phyloP scores from a whole-genome alignment of 1,140 invertebrate species.

The Ridgeia piscesae region DNA sequence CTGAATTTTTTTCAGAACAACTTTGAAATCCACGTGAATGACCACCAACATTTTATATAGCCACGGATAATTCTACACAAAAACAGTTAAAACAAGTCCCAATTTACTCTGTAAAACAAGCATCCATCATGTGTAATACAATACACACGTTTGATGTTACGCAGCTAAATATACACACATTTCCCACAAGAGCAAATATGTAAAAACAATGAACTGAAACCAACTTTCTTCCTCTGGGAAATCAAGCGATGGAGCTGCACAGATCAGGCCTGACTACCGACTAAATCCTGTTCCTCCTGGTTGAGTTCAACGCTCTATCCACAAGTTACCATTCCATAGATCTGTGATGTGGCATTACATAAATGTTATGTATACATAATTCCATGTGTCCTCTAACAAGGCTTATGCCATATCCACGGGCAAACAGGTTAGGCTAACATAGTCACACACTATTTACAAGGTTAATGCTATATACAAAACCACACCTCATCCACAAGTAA shows the following conservation, averaged over 20 bases:
- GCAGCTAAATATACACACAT: neutral
- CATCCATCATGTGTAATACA: neutral
- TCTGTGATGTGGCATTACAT: neutral
- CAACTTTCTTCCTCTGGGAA: neutral
- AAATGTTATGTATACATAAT: neutral
- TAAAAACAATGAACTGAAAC: neutral
- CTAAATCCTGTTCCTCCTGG: neutral
- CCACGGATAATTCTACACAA: no score
- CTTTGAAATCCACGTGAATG: no score
- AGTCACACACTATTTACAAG: neutral
- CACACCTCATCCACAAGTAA: neutral
- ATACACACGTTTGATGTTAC: slow-evolving; percentile 1
- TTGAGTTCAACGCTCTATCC: neutral
- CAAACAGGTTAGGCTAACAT: neutral
- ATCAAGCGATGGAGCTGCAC: neutral
- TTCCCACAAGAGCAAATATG: neutral
- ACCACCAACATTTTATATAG: no score
- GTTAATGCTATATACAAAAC: neutral
- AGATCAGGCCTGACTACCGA: neutral
- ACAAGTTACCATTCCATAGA: neutral
- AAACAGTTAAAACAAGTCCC: no score
- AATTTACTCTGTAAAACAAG: no score
- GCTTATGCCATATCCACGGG: neutral
- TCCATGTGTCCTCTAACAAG: neutral
- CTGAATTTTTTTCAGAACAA: no score